Evolutionary conservation across 2,797 vertebrate genomes (phyloP), one percentile per base, ranked within the genome.

Genomic region (Nyctibius grandis): DNA sequence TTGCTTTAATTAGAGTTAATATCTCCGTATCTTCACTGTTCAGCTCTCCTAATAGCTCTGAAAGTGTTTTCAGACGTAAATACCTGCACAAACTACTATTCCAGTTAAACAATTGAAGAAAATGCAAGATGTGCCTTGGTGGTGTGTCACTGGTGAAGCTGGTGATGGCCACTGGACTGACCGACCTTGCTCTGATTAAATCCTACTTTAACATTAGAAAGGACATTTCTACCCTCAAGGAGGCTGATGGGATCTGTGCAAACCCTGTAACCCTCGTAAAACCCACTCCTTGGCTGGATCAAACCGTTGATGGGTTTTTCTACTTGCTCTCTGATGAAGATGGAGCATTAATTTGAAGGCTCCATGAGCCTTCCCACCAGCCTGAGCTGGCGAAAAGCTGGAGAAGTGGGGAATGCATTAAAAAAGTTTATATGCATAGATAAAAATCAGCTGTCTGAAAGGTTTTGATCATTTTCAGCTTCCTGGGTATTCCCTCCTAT

Each of bases 321-420:
- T 34, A 11, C 40, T 11, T 42, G 40, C 11, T n/a, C n/a, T n/a
- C n/a, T n/a, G n/a, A n/a, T 15, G 40, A 40, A 28, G 19, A 15
- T 10, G 25, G 29, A 54, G 15, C 42, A 12, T n/a, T 44, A 3
- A 44, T 12, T 18, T 26, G 13, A 9, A 15, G 29, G 28, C 56
- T 50, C 40, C 31, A 1, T n/a, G 54, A 36, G 63, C 56, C 36
- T 23, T 20, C 38, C 45, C 5, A 7, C 29, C 11, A 9, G 11
- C 44, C 29, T 9, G 50, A 22, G 22, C 34, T n/a, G n/a, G n/a
- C n/a, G n/a, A 42, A 11, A 15, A 48, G 36, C 36, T 50, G 72
- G 57, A 29, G 9, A 33, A 44, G 33, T 0, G 7, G 54, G 47
- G 42, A 19, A 8, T 1, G 15, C 12, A 0, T 28, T 54, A 18